Conservation (phyloP, 2,797 vertebrate species). For the Sebastes nivosus region DNA sequence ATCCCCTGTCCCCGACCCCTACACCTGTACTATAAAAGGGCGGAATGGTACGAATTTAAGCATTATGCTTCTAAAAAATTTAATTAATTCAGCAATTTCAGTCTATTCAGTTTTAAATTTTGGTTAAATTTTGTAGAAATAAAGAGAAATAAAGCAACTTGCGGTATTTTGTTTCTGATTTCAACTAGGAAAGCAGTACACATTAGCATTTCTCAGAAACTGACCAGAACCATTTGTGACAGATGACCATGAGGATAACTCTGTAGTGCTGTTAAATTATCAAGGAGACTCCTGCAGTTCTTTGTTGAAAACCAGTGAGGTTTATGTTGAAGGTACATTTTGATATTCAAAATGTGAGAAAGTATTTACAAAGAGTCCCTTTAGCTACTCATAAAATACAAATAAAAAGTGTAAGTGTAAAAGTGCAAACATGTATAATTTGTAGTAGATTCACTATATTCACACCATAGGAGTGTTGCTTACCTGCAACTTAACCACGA, state of each 20-base stretch:
- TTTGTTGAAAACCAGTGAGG: background rate
- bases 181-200: background rate
- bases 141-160: background rate
- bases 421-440: background rate
- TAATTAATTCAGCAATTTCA: background rate
- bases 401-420: background rate
- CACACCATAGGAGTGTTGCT: background rate
- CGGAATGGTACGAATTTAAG: background rate
- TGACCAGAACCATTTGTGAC: background rate
- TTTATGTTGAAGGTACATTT: background rate
- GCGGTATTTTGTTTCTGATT: background rate
- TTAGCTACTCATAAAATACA: background rate
- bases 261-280: background rate
- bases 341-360: background rate
- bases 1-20: too few species aligned
- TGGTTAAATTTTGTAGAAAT: background rate
- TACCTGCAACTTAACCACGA: background rate
- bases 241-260: background rate
- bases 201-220: background rate
- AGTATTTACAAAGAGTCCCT: background rate
- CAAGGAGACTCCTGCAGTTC: background rate
- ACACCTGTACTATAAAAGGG: too few species aligned
- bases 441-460: background rate
- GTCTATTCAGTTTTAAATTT: background rate
- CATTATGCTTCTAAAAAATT: background rate